Base-by-base conservation (phyloP, 2,113 vertebrate genomes). In the Leucosticte australis region DNA sequence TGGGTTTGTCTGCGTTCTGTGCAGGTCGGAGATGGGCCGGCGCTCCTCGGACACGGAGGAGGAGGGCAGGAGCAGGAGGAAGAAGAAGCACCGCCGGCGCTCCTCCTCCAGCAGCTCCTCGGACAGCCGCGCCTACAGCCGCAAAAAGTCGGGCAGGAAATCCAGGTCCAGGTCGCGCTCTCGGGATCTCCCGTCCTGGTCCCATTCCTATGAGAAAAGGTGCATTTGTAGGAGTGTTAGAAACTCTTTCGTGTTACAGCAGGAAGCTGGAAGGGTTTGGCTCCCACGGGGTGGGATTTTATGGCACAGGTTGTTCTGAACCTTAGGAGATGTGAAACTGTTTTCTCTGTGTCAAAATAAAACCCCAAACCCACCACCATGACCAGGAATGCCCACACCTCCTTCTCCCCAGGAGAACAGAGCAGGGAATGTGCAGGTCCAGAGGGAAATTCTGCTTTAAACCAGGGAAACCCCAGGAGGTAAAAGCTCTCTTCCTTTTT, bases 41-140 rank as follows among this genome's bases (percentile, higher is more conserved):
- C 98, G 96, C 79, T 99, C 99, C 13, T 99, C 99, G 24, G 99
- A 99, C 95, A 99, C 99, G 4, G 99, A 99, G 81, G 99, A 99
- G 55, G 99, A 99, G 90, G 98, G 87, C 60, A 98, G 98, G 88
- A 98, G 98, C 97, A 98, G 96, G 71, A 98, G 98, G 94, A 99
- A 97, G 82, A 99, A 99, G 97, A 99, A 99, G 60, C 98, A 98
- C 82, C 98, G 98, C 8, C 97, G 98, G 23, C 98, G 98, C 5
- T 99, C 99, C 2, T 99, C 99, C 7, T 99, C 99, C 4, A 99
- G 99, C 39, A 99, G 98, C 64, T 99, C 99, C 69, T 99, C 99
- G 5, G 98, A 96, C 47, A 99, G 98, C 92, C 98, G 98, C 63
- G 97, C 97, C 5, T 98, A 98, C 55, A 97, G 97, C 94, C 98